Percentiles rank a stretch among this genome's conserved stretches.
Evolutionary conservation across 2,113 vertebrate genomes (phyloP).

Genomic region (Tenrec ecaudatus): DNA sequence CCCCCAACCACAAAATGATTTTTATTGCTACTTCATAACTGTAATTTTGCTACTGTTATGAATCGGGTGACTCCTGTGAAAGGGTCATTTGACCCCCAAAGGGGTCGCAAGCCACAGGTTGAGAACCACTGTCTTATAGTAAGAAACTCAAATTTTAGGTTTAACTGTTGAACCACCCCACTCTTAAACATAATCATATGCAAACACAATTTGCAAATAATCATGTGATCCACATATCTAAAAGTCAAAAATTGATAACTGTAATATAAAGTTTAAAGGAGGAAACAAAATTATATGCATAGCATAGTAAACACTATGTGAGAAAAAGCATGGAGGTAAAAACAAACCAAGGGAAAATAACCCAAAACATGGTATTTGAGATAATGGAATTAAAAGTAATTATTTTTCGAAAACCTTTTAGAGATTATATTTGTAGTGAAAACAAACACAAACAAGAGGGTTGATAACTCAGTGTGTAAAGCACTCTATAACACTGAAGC

Average conservation of each 20-base stretch:
- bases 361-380: slow-evolving; percentile 24
- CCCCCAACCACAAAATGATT: too few relatives aligned
- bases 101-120: too few relatives aligned
- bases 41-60: too few relatives aligned
- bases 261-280: slow-evolving; percentile 47
- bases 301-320: not conserved
- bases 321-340: not conserved
- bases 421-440: slow-evolving; percentile 4
- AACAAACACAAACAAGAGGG: not conserved
- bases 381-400: slow-evolving; percentile 21
- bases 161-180: not conserved
- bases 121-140: not conserved
- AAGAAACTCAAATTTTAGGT: slow-evolving; percentile 28
- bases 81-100: too few relatives aligned
- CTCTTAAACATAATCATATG: not conserved
- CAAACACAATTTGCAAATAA: slow-evolving; percentile 42
- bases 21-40: too few relatives aligned
- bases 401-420: not conserved
- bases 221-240: not conserved
- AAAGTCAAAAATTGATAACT: slow-evolving; percentile 30
- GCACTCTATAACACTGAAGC: not conserved
- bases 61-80: too few relatives aligned
- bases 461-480: not conserved
- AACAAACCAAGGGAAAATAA: slow-evolving; percentile 15
- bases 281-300: not conserved